Evolutionary conservation across 2,888 invertebrate genomes (phyloP), one percentile per base, ranked within the genome.

Genomic region (Pterobdella sp.): DNA sequence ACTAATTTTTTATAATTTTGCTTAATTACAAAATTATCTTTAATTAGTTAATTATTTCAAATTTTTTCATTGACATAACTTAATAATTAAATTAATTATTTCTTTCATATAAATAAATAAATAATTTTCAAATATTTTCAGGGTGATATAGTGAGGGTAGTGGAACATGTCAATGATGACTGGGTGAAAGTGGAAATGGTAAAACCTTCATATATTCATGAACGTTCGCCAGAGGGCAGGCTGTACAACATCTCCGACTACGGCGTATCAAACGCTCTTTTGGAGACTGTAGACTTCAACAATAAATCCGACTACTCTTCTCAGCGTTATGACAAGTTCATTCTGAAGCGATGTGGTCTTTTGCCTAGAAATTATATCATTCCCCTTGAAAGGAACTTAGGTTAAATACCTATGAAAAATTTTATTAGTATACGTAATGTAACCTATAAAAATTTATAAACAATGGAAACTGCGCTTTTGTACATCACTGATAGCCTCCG

Each of bases 111-210:
- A n/a, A n/a, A n/a, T n/a, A n/a, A n/a, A n/a, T n/a, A n/a, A n/a
- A n/a, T n/a, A n/a, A n/a, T n/a, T n/a, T n/a, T n/a, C n/a, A n/a
- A n/a, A n/a, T n/a, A n/a, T n/a, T n/a, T n/a, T 3, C n/a, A 56
- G 60, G 60, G 60, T 22, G 60, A 56, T 26, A 56, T 56, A 14
- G 60, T 56, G 60, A 56, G 60, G 26, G 60, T 56, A 26, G n/a
- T 56, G 14, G 60, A 56, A 26, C 7, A 26, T 22, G 60, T 56
- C n/a, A 56, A 56, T n/a, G 60, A 3, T 22, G 60, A 56, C 60
- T 56, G 60, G 60, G 60, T 22, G 10, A 56, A 22, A 22, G 60
- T 56, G 60, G 60, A 56, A 26, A 26, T 56, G 60, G 4, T 56
- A 26, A 56, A 56, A 26, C 60, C 60, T 4, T n/a, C 14, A 56